Conservation (phyloP, 2,113 vertebrate species). For the Thamnophis sirtalis region DNA sequence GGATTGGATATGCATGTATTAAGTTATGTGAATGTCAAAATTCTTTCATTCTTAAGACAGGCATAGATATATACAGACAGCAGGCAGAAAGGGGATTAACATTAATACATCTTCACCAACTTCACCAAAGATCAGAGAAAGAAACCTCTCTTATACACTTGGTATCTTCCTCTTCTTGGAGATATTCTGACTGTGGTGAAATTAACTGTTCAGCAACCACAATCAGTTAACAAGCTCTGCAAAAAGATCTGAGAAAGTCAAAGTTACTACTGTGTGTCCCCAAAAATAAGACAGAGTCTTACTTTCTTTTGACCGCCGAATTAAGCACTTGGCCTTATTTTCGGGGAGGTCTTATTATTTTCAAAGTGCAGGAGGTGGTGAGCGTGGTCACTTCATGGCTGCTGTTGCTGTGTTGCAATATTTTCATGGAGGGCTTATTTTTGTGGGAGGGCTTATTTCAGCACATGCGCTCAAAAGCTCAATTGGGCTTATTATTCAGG, state of each 20-base stretch:
- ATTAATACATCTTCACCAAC: background rate
- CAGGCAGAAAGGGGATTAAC: background rate
- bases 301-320: too few species aligned
- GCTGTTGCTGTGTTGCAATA: too few species aligned
- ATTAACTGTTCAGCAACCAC: constrained; percentile 87
- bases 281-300: too few species aligned
- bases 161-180: constrained; percentile 8
- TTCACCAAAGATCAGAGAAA: background rate
- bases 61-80: background rate
- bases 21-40: background rate
- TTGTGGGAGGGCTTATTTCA: too few species aligned
- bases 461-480: too few species aligned
- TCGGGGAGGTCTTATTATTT: too few species aligned
- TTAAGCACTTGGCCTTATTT: too few species aligned
- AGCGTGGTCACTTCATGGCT: too few species aligned
- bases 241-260: constrained; percentile 73
- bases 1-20: background rate
- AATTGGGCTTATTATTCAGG: too few species aligned
- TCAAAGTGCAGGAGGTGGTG: too few species aligned
- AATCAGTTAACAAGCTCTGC: constrained; percentile 83
- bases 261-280: constrained; percentile 23
- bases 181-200: constrained; percentile 48
- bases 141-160: background rate
- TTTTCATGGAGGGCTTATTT: too few species aligned
- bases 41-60: background rate